These are phyloP conservation scores for Anadara kagoshimensis DNA, from an alignment of 1,140 invertebrate genomes.

Conservation along the genomic window DNA sequence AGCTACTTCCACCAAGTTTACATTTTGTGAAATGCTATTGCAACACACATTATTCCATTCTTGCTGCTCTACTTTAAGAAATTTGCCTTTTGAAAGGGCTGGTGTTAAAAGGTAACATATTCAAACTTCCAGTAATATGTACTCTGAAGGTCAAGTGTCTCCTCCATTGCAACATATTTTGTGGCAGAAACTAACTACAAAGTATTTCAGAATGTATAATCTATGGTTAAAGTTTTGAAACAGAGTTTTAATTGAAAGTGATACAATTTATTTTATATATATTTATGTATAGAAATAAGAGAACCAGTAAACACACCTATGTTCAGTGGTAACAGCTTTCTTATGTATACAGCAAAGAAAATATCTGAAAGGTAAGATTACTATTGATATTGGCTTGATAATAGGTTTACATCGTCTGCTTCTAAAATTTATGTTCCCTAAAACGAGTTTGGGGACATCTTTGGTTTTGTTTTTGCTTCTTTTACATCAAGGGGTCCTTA, in stretches of 20 bases:
- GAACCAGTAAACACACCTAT: constrained; percentile 75
- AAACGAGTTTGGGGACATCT: neutral
- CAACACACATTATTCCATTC: no score
- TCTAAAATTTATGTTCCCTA: neutral
- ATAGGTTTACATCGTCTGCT: neutral
- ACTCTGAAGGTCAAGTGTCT: no score
- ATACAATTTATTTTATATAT: constrained; percentile 16
- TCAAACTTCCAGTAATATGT: no score
- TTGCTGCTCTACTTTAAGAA: no score
- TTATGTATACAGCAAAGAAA: constrained; percentile 86
- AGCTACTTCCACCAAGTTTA: no score
- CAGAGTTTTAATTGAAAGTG: neutral
- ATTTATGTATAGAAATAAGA: constrained; percentile 40
- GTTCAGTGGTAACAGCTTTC: constrained; percentile 82
- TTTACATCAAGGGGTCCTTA: neutral
- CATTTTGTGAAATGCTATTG: no score
- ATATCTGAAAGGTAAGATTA: constrained; percentile 80
- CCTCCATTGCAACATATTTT: no score
- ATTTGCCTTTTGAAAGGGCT: no score
- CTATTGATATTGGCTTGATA: neutral
- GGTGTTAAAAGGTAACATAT: no score
- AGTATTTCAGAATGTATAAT: no score
- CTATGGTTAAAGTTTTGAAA: no score
- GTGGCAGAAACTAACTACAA: no score
- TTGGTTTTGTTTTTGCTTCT: neutral